Base-by-base conservation (phyloP, 2,888 invertebrate genomes). In the Danaus chrysippus region DNA sequence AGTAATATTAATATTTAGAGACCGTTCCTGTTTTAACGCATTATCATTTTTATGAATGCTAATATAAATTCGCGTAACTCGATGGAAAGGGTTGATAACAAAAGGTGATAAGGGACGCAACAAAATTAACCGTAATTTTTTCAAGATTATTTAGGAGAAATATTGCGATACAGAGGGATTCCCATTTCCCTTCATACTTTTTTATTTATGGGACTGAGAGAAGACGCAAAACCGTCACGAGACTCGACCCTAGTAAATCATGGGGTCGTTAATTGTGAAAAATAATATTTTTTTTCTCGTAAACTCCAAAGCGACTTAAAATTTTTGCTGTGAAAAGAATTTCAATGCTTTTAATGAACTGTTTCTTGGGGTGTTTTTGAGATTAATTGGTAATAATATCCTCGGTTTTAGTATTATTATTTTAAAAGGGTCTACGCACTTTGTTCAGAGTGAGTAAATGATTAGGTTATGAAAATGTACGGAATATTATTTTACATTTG, bases 191-290 rank as follows among this genome's bases (percentile, higher is more conserved):
- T 76, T 73, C 77, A 74, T 81, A 83, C 82, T 80, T 83, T 79
- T 70, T 84, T 79, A 84, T 86, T 86, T 84, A 86, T 84, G 66
- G 75, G 72, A 68, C 68, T 72, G 72, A 15, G 74, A 71, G 73
- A 71, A 70, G 72, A 77, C 74, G 78, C 76, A 74, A 82, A 83
- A 84, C 80, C 78, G 77, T 81, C 75, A 54, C 58, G 34, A 46
- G 73, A 68, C 71, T 54, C 69, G 71, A 70, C 70, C 68, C 73
- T 69, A 69, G 68, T 86, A 84, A 86, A 86, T 87, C 82, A 84
- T 77, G 71, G 72, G 68, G 55, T 65, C 73, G 73, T 81, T 86
- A 84, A 86, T 86, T 87, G 81, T 81, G 77, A 86, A 86, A 86
- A 86, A 85, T 82, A 84, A 80, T 82, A 77, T 73, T 75, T 75